Evolutionary conservation across 1,140 invertebrate species (phyloP).

Genomic region (Andricus grossulariae): DNA sequence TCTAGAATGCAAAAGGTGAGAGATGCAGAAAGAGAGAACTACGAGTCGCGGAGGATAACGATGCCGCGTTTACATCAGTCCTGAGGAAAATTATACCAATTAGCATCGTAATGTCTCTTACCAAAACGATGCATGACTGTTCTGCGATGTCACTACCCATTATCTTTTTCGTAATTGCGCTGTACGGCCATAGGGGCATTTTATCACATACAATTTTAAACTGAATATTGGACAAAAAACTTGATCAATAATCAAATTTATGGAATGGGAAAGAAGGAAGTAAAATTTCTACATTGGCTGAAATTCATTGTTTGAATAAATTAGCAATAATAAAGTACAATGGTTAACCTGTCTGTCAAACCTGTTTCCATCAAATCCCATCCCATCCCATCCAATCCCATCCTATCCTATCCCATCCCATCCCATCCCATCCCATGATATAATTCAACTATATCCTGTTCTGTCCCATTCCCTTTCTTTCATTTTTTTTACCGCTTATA

Average conservation of each 20-base stretch:
- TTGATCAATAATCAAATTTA: background rate
- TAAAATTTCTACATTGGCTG: no score
- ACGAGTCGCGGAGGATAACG: constrained; percentile 38
- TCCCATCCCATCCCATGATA: no score
- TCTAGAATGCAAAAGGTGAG: constrained; percentile 47
- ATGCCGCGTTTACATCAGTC: constrained; percentile 54
- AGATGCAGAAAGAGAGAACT: constrained; percentile 38
- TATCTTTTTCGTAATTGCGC: constrained; percentile 41
- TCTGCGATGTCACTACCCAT: constrained; percentile 47
- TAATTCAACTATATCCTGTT: no score
- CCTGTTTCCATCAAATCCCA: no score
- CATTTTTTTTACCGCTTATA: no score
- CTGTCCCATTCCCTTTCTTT: no score
- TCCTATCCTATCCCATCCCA: no score
- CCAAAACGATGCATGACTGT: constrained; percentile 50
- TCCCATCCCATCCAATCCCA: no score
- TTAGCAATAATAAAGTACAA: no score
- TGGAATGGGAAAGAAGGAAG: no score
- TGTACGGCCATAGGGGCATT: background rate
- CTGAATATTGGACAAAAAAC: background rate
- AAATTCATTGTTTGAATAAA: no score
- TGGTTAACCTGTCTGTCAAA: no score
- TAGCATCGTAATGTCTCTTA: constrained; percentile 37
- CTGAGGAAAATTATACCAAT: constrained; percentile 59
- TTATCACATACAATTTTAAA: background rate